Percentiles rank a stretch among this genome's conserved stretches.
These are phyloP conservation scores for Anarsia innoxiella DNA, from an alignment of 2,888 invertebrate species.

Conservation along the genomic window DNA sequence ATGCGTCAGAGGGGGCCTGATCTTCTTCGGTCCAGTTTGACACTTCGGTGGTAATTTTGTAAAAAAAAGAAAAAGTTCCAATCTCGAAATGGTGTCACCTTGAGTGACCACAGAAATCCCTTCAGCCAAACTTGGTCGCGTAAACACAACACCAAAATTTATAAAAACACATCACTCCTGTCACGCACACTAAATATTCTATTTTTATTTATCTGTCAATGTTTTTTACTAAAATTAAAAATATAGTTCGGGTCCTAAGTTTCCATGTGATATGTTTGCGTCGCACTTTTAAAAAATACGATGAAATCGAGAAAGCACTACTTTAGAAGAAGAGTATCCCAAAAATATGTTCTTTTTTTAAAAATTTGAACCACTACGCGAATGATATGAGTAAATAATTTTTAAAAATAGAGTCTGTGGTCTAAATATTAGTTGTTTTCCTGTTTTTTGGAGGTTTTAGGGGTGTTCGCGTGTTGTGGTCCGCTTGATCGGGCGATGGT, in stretches of 20 bases:
- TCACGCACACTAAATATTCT: slow-evolving; percentile 61
- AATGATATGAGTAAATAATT: slow-evolving; percentile 53
- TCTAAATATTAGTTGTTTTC: slow-evolving; percentile 31
- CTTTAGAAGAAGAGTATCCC: no score
- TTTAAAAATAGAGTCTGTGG: slow-evolving; percentile 62
- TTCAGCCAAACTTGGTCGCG: slow-evolving; percentile 52
- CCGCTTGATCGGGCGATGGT: slow-evolving; percentile 39
- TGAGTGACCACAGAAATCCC: slow-evolving; percentile 55
- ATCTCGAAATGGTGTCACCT: slow-evolving; percentile 51
- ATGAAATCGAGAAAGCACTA: slow-evolving; percentile 56
- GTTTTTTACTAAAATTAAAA: slow-evolving; percentile 38
- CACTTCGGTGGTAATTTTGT: slow-evolving; percentile 73
- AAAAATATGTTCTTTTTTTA: slow-evolving; percentile 40
- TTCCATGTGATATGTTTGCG: slow-evolving; percentile 70
- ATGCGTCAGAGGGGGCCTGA: slow-evolving; percentile 72
- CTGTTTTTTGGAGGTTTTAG: slow-evolving; percentile 61
- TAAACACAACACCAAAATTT: slow-evolving; percentile 57
- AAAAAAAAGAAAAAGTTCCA: slow-evolving; percentile 57
- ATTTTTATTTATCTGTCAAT: slow-evolving; percentile 27
- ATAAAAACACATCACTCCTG: slow-evolving; percentile 61
- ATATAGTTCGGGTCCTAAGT: slow-evolving; percentile 70
- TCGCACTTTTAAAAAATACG: slow-evolving; percentile 37
- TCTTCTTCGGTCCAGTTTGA: slow-evolving; percentile 74
- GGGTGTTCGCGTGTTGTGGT: slow-evolving; percentile 67
- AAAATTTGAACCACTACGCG: slow-evolving; percentile 45